phyloP scores from a whole-genome alignment of 2,113 vertebrate species.

The Cyprinodon variegatus region DNA sequence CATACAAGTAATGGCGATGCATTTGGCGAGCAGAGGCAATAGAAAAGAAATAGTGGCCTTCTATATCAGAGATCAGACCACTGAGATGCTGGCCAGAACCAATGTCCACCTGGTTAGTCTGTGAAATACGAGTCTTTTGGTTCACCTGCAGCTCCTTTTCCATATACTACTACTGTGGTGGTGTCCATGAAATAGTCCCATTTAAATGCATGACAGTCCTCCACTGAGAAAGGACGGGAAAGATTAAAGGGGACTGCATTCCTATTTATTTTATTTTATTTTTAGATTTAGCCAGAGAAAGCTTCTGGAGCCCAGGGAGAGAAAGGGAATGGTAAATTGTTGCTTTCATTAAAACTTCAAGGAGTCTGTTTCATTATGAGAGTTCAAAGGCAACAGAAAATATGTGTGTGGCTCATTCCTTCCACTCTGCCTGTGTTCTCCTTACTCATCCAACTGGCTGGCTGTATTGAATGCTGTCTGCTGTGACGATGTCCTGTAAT shows the following conservation, averaged over 20 bases:
- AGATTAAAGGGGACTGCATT: constrained; percentile 75
- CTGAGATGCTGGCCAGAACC: constrained; percentile 32
- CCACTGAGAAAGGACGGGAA: constrained; percentile 51
- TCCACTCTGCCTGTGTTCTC: constrained; percentile 11
- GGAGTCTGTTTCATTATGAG: constrained; percentile 72
- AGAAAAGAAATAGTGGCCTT: constrained; percentile 50
- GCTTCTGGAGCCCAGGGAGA: constrained; percentile 49
- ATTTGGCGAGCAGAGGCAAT: constrained; percentile 10
- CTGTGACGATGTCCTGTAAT: constrained; percentile 40
- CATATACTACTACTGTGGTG: constrained; percentile 50
- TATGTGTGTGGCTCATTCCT: constrained; percentile 41
- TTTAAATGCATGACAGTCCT: constrained; percentile 81
- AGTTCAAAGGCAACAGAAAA: constrained; percentile 75
- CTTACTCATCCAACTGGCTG: constrained; percentile 8
- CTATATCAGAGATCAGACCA: constrained; percentile 47
- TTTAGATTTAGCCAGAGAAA: constrained; percentile 50
- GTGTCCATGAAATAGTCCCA: constrained; percentile 62
- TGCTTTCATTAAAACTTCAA: constrained; percentile 84
- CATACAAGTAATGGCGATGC: constrained; percentile 36
- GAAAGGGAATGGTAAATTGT: constrained; percentile 75
- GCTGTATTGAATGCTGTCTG: constrained; percentile 44
- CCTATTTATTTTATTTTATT: constrained; percentile 35
- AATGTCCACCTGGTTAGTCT: constrained; percentile 57
- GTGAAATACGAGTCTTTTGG: constrained; percentile 63
- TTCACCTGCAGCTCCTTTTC: constrained; percentile 56